Evolutionary conservation across 2,888 invertebrate species (phyloP).

Genomic region (Ferrisia virgata): DNA sequence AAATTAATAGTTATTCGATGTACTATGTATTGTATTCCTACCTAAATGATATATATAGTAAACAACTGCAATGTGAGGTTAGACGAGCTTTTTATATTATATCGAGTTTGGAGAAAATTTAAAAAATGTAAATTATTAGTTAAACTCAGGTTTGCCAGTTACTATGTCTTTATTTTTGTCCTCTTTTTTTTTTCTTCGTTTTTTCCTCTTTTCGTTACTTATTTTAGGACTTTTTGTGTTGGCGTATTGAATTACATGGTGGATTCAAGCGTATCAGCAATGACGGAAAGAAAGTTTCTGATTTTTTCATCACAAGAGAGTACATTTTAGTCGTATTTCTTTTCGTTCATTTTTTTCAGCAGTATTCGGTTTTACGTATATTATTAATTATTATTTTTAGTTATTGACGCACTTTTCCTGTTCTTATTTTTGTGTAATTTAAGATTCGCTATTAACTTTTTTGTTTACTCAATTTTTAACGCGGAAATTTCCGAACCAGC

Average conservation of each 20-base stretch:
- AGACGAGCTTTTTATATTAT: conserved; percentile 13
- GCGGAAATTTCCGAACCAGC: background rate
- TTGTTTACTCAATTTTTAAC: conserved; percentile 21
- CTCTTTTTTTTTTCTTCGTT: background rate
- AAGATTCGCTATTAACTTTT: conserved; percentile 16
- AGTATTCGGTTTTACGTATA: background rate
- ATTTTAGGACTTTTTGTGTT: background rate
- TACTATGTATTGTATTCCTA: too few relatives aligned
- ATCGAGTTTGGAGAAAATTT: background rate
- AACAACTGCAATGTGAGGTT: background rate
- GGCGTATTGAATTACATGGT: background rate
- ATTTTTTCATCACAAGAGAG: conserved; percentile 9
- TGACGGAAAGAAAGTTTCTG: background rate
- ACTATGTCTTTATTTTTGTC: background rate
- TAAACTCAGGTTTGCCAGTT: conserved; percentile 34
- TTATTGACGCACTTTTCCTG: conserved; percentile 6
- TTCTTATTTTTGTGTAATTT: conserved; percentile 6
- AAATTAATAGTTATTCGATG: background rate
- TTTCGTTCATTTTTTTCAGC: conserved; percentile 15
- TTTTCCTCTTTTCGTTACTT: conserved; percentile 1
- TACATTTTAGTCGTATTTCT: background rate
- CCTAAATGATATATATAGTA: background rate
- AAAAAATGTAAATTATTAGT: background rate
- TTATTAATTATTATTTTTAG: conserved; percentile 4
- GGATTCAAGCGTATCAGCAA: background rate